Base-by-base conservation (phyloP, 2,797 vertebrate genomes). In the Philypnodon macrostomus region DNA sequence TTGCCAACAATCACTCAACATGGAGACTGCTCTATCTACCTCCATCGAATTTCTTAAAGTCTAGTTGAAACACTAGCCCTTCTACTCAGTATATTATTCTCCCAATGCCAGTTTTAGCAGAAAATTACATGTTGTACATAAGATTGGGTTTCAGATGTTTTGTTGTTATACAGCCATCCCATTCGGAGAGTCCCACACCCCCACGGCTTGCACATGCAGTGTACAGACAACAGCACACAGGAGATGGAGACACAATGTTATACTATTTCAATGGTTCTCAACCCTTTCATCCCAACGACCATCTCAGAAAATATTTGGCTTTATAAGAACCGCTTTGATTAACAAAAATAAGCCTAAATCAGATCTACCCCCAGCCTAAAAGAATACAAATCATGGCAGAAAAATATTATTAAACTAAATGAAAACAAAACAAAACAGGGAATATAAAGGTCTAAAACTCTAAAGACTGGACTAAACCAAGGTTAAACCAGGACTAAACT, bases 211-310 rank as follows among this genome's bases (percentile, higher is more conserved):
- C 55, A 45, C 11, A 19, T 8, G 65, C 5, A 42, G 39, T 31
- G 40, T 42, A 52, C 33, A 24, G 53, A 31, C 35, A 47, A n/a
- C 3, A 18, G 11, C 7, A 55, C 18, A 56, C 17, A 73, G 52
- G 50, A 78, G 44, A 64, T 13, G 47, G 39, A 77, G 56, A 61
- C 44, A 68, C 53, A 74, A 49, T 59, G 55, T 48, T 75, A 69
- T 55, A n/a, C n/a, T n/a, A n/a, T n/a, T n/a, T n/a, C n/a, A n/a
- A n/a, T n/a, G n/a, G n/a, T n/a, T n/a, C n/a, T n/a, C n/a, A n/a
- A n/a, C n/a, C n/a, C n/a, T n/a, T n/a, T n/a, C n/a, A n/a, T n/a
- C n/a, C n/a, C n/a, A n/a, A n/a, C n/a, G n/a, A n/a, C n/a, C n/a
- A n/a, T n/a, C n/a, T n/a, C n/a, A n/a, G n/a, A n/a, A n/a, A n/a